These are phyloP conservation scores for Cacoxenus indagator DNA, from an alignment of 2,888 invertebrate genomes.

Conservation along the genomic window DNA sequence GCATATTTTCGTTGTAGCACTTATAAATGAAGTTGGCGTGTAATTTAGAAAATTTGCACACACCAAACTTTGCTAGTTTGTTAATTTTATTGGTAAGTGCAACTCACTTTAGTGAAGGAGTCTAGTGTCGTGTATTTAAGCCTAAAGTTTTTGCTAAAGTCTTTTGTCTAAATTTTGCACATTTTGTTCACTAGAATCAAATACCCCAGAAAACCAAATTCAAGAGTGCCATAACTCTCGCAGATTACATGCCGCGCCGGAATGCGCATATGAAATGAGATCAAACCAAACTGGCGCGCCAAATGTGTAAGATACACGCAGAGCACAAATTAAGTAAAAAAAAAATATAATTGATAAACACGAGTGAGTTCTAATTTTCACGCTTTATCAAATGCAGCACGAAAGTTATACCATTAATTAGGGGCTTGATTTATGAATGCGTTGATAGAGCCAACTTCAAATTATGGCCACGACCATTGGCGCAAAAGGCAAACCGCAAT, in stretches of 20 bases:
- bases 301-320: not conserved
- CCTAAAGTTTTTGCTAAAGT: too few relatives aligned
- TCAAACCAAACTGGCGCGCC: not conserved
- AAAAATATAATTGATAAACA: conserved; percentile 30
- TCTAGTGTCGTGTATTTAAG: too few relatives aligned
- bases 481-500: not conserved
- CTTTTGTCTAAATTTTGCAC: too few relatives aligned
- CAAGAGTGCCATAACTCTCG: conserved; percentile 9
- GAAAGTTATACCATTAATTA: conserved; percentile 60
- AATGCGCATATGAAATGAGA: not conserved
- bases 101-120: not conserved
- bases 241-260: not conserved
- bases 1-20: not conserved
- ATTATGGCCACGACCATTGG: conserved; percentile 10
- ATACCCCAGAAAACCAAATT: too few relatives aligned
- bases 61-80: not conserved
- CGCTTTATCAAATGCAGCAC: conserved; percentile 24
- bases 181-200: too few relatives aligned
- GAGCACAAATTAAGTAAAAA: conserved; percentile 5
- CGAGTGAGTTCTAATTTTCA: conserved; percentile 35
- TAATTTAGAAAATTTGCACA: not conserved
- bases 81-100: not conserved
- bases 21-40: not conserved
- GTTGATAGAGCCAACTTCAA: conserved; percentile 38
- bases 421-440: conserved; percentile 62